These are phyloP conservation scores for Silurus aristotelis DNA, from an alignment of 2,797 vertebrate genomes.

Conservation along the genomic window DNA sequence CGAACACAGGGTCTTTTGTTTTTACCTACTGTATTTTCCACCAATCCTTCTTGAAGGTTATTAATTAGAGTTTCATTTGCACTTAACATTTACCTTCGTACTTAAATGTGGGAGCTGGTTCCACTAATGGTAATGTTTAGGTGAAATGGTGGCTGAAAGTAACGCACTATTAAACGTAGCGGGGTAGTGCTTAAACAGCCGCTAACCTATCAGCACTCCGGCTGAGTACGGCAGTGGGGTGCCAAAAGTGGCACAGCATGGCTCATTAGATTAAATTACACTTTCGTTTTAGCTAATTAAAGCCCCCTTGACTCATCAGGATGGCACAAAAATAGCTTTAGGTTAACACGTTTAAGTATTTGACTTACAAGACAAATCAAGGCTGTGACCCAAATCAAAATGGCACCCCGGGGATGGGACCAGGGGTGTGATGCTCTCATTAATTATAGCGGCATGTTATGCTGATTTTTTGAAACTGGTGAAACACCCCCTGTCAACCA, in stretches of 20 bases:
- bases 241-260: slow-evolving; percentile 44
- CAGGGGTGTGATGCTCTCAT: slow-evolving; percentile 21
- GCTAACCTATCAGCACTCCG: slow-evolving; percentile 27
- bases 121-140: slow-evolving; percentile 38
- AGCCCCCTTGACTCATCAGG: slow-evolving; percentile 48
- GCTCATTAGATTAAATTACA: slow-evolving; percentile 56
- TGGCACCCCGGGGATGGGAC: slow-evolving; percentile 19
- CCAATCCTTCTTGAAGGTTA: slow-evolving; percentile 20
- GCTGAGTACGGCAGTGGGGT: slow-evolving; percentile 40
- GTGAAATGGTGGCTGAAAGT: slow-evolving; percentile 30
- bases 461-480: slow-evolving; percentile 29
- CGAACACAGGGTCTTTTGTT: slow-evolving; percentile 38
- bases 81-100: slow-evolving; percentile 27
- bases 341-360: slow-evolving; percentile 38
- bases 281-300: slow-evolving; percentile 52
- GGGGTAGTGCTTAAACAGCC: slow-evolving; percentile 9
- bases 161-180: slow-evolving; percentile 5
- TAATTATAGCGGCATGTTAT: slow-evolving; percentile 36
- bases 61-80: slow-evolving; percentile 38
- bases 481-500: slow-evolving; percentile 36
- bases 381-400: slow-evolving; percentile 47
- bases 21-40: slow-evolving; percentile 19
- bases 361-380: slow-evolving; percentile 41
- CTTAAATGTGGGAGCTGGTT: slow-evolving; percentile 36
- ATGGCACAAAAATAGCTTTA: slow-evolving; percentile 41